Conservation (phyloP, 1,140 invertebrate species). For the Heliothis subflexa region DNA sequence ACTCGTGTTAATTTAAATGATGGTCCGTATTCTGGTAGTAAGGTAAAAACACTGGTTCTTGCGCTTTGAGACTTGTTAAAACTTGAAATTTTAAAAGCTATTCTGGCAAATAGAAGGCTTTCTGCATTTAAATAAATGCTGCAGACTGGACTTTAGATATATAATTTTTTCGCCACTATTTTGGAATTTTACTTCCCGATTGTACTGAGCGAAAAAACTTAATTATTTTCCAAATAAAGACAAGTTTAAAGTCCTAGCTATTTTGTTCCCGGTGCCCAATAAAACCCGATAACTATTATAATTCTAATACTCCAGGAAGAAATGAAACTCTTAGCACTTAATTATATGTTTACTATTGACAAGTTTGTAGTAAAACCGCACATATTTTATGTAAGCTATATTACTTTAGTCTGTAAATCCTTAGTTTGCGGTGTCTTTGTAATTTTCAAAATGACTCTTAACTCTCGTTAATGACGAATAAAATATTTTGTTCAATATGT, state of each 20-base stretch:
- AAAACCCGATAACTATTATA: background rate
- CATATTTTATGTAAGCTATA: conserved; percentile 3
- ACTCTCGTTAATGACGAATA: conserved; percentile 17
- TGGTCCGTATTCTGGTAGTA: background rate
- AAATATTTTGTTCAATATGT: conserved; percentile 38
- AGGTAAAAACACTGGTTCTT: too few species aligned
- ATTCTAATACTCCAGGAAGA: conserved; percentile 25
- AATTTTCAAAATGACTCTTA: conserved; percentile 6
- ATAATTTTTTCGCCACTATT: too few species aligned
- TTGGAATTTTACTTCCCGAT: too few species aligned
- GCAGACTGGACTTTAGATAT: too few species aligned
- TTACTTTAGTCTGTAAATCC: conserved; percentile 1
- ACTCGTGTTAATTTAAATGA: background rate
- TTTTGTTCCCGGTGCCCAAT: background rate
- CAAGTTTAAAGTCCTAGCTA: background rate
- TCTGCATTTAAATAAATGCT: too few species aligned
- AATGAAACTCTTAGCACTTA: background rate
- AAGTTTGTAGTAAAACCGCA: conserved; percentile 1
- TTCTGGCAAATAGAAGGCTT: too few species aligned
- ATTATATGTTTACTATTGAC: conserved; percentile 28
- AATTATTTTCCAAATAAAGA: background rate
- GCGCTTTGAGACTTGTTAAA: too few species aligned
- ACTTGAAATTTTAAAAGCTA: too few species aligned
- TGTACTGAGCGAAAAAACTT: too few species aligned
- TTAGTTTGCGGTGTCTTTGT: conserved; percentile 25